Evolutionary conservation across 2,113 vertebrate genomes (phyloP), one percentile per base, ranked within the genome.

Genomic region (Oncorhynchus kisutch): DNA sequence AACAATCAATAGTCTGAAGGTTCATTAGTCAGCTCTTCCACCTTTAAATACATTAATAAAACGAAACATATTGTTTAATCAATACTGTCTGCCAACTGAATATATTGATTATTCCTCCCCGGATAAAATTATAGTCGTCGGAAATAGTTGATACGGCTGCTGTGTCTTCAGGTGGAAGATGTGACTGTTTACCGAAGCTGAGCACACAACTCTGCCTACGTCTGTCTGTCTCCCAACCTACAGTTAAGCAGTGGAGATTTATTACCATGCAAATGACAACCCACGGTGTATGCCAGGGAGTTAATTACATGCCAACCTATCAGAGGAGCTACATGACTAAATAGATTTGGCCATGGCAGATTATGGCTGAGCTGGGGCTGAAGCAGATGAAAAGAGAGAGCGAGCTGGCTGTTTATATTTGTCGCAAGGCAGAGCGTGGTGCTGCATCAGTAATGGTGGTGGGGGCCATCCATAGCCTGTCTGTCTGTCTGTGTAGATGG

Each of bases 261-360:
- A 90, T 91, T 89, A 89, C 88, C 88, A 89, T 90, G 84, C 86
- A 90, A 88, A 92, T 89, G 88, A 90, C 88, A 90, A 81, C 82
- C 83, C 87, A 85, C 81, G 65, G 77, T 22, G 79, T 83, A 87
- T 87, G 89, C 85, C 88, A 89, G 81, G 85, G 82, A 90, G 81
- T 88, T 89, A 88, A 92, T 92, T 88, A 89, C 87, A 88, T 90
- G 91, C 86, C 88, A 89, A 81, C 80, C 77, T 88, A 88, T 89
- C 86, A 85, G 84, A 71, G 88, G 69, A 83, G 88, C 82, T 78
- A 88, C 84, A 87, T 80, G 84, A 88, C 84, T 84, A 88, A 87
- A 86, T 82, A 88, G 87, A 87, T 82, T 87, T 87, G 85, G 81
- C 85, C 84, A 81, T 76, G 84, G 85, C 78, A 83, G 79, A 83